Base-by-base conservation (phyloP, 2,113 vertebrate genomes). In the Microcebus tavaratra region DNA sequence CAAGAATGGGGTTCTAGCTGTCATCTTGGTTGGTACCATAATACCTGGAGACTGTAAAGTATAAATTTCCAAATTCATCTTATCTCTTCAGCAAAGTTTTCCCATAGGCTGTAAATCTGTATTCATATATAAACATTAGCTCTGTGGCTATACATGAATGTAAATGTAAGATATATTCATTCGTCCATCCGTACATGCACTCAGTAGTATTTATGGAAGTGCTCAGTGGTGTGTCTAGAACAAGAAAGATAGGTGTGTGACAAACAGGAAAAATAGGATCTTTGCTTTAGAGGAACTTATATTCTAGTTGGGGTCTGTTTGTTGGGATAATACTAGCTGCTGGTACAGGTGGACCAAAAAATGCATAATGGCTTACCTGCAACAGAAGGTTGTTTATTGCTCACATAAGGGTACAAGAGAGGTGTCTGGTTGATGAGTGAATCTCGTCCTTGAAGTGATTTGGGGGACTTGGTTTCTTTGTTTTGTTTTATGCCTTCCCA, bases 321-420 rank as follows among this genome's bases (percentile, higher is more conserved):
- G 90, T 91, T 81, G 85, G 82, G n/a, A 20, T 94, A 72, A 95
- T 70, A 85, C 45, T 88, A 67, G 61, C 82, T 93, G 67, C 72
- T 93, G 11, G 93, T 95, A 92, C 57, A 61, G 48, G 73, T 50
- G 79, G 90, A 68, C n/a, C 76, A 73, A 95, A 94, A 67, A 84
- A 14, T 89, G 39, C 29, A 8, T 75, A 89, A 61, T 45, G 45
- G 34, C 42, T 90, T 20, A 31, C 4, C 3, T 39, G 31, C 3
- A 61, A 34, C 8, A 34, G 70, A 70, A 83, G 29, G n/a, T 76
- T 76, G 63, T 65, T 95, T 96, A 36, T 88, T 84, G n/a, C 63
- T 81, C 31, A 57, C 14, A 0, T 70, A 68, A 36, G 42, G 6
- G n/a, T 61, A n/a, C 10, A 39, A 83, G n/a, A 18, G 65, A 88